These are phyloP conservation scores for Phrynosoma platyrhinos DNA, from an alignment of 2,113 vertebrate genomes.

Conservation along the genomic window DNA sequence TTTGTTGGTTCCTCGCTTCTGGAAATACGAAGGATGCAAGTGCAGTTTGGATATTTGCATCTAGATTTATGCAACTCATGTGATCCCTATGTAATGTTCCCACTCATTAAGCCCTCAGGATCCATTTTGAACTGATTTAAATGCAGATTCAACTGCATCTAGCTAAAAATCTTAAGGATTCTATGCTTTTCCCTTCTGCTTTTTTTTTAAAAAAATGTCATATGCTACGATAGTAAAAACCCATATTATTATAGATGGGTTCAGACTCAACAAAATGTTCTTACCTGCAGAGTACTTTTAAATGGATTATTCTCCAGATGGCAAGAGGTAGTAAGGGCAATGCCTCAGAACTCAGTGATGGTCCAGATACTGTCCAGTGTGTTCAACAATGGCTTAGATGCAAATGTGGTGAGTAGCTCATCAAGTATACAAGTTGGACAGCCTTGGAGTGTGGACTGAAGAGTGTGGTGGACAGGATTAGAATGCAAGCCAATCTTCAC, in stretches of 20 bases:
- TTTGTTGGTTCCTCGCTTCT: no score
- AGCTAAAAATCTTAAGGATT: no score
- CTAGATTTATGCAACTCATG: no score
- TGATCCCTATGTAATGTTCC: no score
- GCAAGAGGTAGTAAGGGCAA: conserved; percentile 5
- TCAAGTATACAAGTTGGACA: not conserved
- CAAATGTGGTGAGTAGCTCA: not conserved
- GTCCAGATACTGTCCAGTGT: not conserved
- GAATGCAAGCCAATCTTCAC: conserved; percentile 11
- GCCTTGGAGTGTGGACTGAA: not conserved
- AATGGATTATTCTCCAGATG: not conserved
- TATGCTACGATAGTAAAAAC: no score
- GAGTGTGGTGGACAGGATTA: not conserved
- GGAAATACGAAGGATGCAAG: no score
- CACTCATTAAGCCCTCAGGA: no score
- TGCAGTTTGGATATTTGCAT: no score
- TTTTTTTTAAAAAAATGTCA: no score
- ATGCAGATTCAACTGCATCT: no score
- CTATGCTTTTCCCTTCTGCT: no score
- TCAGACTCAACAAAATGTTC: not conserved
- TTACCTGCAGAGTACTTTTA: conserved; percentile 25
- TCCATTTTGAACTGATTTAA: no score
- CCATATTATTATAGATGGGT: not conserved
- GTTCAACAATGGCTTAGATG: not conserved
- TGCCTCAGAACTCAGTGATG: not conserved